Evolutionary conservation across 2,888 invertebrate genomes (phyloP).

Genomic region (Dusona sp.): DNA sequence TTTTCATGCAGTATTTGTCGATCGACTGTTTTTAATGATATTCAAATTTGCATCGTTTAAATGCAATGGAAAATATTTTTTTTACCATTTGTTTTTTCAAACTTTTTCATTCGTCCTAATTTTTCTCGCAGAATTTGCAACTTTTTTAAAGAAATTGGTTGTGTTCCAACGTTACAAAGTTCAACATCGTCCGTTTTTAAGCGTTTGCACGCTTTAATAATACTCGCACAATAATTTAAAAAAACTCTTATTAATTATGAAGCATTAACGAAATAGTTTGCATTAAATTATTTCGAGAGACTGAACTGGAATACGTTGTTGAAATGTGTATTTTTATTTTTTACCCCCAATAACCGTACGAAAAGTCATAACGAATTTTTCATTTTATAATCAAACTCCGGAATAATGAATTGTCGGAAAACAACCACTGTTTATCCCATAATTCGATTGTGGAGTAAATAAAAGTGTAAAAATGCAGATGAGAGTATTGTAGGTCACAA

Average conservation of each 20-base stretch:
- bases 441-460: background rate
- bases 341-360: too few relatives aligned
- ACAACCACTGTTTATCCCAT: background rate
- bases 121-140: too few relatives aligned
- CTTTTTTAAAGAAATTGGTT: too few relatives aligned
- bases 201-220: slow-evolving; percentile 16
- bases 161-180: too few relatives aligned
- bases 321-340: background rate
- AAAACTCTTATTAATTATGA: background rate
- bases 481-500: background rate
- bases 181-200: too few relatives aligned
- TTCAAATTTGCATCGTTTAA: slow-evolving; percentile 10
- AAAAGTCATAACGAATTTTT: too few relatives aligned
- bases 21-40: slow-evolving; percentile 60
- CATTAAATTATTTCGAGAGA: background rate
- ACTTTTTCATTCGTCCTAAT: too few relatives aligned
- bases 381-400: background rate
- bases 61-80: too few relatives aligned
- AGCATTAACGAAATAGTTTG: background rate
- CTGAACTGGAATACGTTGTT: background rate
- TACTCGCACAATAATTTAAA: background rate
- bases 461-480: background rate
- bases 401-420: background rate
- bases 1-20: slow-evolving; percentile 46
- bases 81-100: too few relatives aligned